A percentile compares a stretch with the other conserved stretches of the same genome.
These are phyloP conservation scores for Hemistola chrysoprasaria DNA, from an alignment of 2,888 invertebrate species.

Conservation along the genomic window DNA sequence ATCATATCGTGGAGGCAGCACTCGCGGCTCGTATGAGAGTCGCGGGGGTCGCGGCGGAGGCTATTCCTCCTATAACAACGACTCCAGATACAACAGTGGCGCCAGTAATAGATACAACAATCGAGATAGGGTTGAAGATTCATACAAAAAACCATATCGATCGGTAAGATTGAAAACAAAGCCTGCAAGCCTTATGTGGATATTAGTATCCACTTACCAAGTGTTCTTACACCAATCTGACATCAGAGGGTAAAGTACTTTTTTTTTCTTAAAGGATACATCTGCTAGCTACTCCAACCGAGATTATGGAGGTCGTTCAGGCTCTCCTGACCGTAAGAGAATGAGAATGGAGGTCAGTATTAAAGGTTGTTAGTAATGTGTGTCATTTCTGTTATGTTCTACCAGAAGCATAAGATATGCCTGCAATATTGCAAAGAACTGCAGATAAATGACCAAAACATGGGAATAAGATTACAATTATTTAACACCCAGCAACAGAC, in stretches of 20 bases:
- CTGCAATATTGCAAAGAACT: not conserved
- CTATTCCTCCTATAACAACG: slow-evolving; percentile 65
- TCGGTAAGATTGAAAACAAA: slow-evolving; percentile 50
- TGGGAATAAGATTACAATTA: no score
- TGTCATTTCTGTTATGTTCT: slow-evolving; percentile 2
- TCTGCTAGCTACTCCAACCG: slow-evolving; percentile 76
- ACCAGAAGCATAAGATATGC: not conserved
- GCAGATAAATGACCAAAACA: no score
- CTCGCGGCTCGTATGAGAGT: slow-evolving; percentile 64
- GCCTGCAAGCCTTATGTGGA: no score
- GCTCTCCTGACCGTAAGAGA: slow-evolving; percentile 85
- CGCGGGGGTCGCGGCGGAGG: slow-evolving; percentile 71
- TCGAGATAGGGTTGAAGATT: slow-evolving; percentile 70
- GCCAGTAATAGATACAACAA: slow-evolving; percentile 61
- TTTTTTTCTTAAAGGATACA: slow-evolving; percentile 55
- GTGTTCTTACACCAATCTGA: no score
- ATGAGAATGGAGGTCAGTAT: slow-evolving; percentile 83
- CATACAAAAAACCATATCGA: slow-evolving; percentile 75
- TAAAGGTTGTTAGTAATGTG: slow-evolving; percentile 2
- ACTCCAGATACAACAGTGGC: slow-evolving; percentile 64
- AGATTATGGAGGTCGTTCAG: slow-evolving; percentile 79
- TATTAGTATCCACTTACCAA: no score
- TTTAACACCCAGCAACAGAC: no score
- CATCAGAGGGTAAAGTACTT: not conserved
- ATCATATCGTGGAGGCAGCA: slow-evolving; percentile 63